phyloP scores from a whole-genome alignment of 1,140 invertebrate species.

The Schlechtendalia chinensis region DNA sequence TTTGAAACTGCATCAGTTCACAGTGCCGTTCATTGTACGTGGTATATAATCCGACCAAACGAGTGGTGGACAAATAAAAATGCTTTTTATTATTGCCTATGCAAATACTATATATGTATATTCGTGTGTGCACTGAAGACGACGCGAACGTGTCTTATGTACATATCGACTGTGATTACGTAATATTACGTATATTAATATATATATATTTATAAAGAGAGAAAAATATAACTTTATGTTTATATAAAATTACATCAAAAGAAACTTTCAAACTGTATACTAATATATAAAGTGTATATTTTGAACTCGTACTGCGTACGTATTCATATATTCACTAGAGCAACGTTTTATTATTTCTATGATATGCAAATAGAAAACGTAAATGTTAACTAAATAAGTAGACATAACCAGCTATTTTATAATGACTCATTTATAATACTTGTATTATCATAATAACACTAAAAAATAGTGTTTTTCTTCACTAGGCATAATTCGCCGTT shows the following conservation, averaged over 20 bases:
- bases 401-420: not conserved
- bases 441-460: not conserved
- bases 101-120: not conserved
- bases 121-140: not conserved
- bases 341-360: constrained; percentile 11
- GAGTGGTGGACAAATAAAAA: not conserved
- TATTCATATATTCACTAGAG: not conserved
- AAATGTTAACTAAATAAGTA: constrained; percentile 7
- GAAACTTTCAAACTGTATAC: not conserved
- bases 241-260: constrained; percentile 22
- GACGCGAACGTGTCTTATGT: not conserved
- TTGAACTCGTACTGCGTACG: no score
- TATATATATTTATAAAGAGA: no score
- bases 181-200: not conserved
- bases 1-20: no score
- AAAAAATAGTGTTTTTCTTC: not conserved
- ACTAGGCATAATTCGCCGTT: not conserved
- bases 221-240: constrained; percentile 1
- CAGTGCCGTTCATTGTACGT: no score
- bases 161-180: not conserved
- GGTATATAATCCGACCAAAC: not conserved
- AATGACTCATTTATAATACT: not conserved
- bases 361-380: constrained; percentile 22
- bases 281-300: no score
- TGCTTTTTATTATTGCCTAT: not conserved